These are phyloP conservation scores for Dromaius novaehollandiae DNA, from an alignment of 2,113 vertebrate genomes.

Conservation along the genomic window DNA sequence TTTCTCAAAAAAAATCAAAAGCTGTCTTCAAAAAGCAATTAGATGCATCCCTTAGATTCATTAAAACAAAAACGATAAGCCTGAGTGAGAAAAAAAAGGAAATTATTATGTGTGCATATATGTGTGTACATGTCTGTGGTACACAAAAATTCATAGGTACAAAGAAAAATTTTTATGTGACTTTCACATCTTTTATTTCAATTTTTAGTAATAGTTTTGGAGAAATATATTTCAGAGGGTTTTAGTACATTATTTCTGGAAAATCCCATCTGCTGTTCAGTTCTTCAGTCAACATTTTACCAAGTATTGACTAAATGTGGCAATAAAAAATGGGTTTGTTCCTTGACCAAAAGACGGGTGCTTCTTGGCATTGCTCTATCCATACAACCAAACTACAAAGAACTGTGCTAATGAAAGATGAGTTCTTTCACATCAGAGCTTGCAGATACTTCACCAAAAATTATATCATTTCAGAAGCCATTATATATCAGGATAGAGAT, in stretches of 20 bases:
- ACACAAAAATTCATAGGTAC: background rate
- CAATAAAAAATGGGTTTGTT: background rate
- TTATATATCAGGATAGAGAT: background rate
- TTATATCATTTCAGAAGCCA: rapidly evolving
- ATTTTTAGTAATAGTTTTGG: background rate
- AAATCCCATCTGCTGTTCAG: background rate
- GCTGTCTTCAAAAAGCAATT: background rate
- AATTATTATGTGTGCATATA: background rate
- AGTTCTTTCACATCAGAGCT: background rate
- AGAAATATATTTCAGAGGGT: background rate
- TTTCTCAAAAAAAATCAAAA: background rate
- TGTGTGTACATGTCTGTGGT: rapidly evolving
- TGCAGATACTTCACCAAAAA: background rate
- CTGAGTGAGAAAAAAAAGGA: background rate
- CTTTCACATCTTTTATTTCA: background rate
- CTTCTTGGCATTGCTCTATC: background rate
- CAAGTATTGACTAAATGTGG: background rate
- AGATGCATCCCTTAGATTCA: background rate
- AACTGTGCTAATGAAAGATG: background rate
- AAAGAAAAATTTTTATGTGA: background rate
- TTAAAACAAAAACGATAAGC: background rate
- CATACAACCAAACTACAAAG: background rate
- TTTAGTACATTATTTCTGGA: background rate
- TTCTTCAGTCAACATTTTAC: background rate
- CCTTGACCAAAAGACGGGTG: background rate